Evolutionary conservation across 2,113 vertebrate species (phyloP), one percentile per base, ranked within the genome.

Genomic region (Garra rufa): DNA sequence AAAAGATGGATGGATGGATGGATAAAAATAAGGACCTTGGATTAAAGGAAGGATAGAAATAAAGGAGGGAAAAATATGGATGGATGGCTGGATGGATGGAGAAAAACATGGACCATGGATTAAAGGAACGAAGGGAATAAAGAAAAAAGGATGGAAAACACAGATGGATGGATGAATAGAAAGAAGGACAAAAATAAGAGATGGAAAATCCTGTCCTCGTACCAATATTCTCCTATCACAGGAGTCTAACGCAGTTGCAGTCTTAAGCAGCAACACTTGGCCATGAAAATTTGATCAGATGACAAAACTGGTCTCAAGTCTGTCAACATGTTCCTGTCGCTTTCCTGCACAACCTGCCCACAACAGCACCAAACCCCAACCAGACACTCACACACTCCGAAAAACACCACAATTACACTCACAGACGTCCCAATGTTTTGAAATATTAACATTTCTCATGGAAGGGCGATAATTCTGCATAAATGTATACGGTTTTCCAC

Each of bases 201-300:
- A 73, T 14, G 4, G 41, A 8, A 73, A n/a, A 26, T 11, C 6
- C 43, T 28, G 43, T 75, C 44, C 24, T 73, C n/a, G 3, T 44
- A 30, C 11, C 50, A 75, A 30, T 61, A 75, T 21, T 28, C 26
- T 82, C 89, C 91, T 95, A 94, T 95, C 95, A n/a, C n/a, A 55
- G 78, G 59, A 44, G 92, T 92, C 92, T 95, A 95, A 95, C 95
- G 94, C 95, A 95, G 44, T 19, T 95, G 95, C 91, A 94, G 95
- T 95, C 95, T 94, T 94, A 94, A 94, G 93, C 95, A 94, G 94
- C 94, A 93, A 91, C 70, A 88, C 85, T 95, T 93, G 93, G 94
- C 94, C 93, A 90, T 93, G 94, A 94, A 94, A 92, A 91, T 93
- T 93, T 94, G 93, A 92, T 95, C 93, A 26, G 38, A 78, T 46